These are phyloP conservation scores for Plutella xylostella DNA, from an alignment of 2,888 invertebrate genomes.

Conservation along the genomic window DNA sequence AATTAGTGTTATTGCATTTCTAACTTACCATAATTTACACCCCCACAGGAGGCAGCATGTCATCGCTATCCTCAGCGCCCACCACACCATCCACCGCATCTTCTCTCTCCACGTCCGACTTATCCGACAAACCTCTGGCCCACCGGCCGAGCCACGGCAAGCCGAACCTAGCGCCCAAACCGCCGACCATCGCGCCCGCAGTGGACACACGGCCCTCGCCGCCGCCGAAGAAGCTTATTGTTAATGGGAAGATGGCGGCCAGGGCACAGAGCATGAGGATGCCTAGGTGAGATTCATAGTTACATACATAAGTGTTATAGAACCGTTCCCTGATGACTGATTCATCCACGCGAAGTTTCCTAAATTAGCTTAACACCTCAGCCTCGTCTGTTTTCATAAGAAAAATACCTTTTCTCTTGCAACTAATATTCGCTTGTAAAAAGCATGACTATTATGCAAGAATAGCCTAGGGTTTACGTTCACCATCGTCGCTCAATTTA, in stretches of 20 bases:
- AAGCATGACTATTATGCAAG: too few species aligned
- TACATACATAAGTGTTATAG: too few species aligned
- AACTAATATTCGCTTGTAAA: too few species aligned
- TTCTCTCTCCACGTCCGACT: slow-evolving; percentile 54
- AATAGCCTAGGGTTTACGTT: too few species aligned
- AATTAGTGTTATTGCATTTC: too few species aligned
- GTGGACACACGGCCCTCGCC: slow-evolving; percentile 73
- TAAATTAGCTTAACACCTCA: too few species aligned
- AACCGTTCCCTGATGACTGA: too few species aligned
- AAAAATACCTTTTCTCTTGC: too few species aligned
- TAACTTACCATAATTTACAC: too few species aligned
- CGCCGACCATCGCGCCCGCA: slow-evolving; percentile 62
- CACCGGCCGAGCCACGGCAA: slow-evolving; percentile 75
- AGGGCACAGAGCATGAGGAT: slow-evolving; percentile 88
- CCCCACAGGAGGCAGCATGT: slow-evolving; percentile 56
- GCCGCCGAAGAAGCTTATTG: slow-evolving; percentile 73
- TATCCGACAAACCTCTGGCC: slow-evolving; percentile 46
- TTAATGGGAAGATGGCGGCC: slow-evolving; percentile 72
- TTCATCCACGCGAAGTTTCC: too few species aligned
- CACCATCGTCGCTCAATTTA: too few species aligned
- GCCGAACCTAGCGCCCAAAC: slow-evolving; percentile 87
- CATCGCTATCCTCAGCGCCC: slow-evolving; percentile 44
- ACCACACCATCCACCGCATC: slow-evolving; percentile 41
- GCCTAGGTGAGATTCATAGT: slow-evolving; percentile 66
- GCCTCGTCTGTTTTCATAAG: too few species aligned